phyloP scores from a whole-genome alignment of 1,140 invertebrate species.

The Trigoniulus corallinus region DNA sequence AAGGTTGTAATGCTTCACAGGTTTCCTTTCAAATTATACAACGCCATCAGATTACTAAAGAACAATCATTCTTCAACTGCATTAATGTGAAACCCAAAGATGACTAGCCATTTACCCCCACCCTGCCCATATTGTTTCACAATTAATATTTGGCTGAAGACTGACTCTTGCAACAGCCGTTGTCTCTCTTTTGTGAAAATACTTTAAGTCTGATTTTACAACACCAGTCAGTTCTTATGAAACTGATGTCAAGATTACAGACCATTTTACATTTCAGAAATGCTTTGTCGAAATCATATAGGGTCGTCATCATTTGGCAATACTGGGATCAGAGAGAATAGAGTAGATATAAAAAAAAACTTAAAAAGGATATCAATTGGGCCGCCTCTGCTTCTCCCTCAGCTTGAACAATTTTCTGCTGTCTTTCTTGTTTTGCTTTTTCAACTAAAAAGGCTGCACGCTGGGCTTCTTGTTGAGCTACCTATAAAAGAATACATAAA shows the following conservation, averaged over 20 bases:
- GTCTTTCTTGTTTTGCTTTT: constrained; percentile 89
- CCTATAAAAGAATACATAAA: constrained; percentile 23
- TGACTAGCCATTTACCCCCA: no score
- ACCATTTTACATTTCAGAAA: no score
- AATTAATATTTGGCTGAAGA: no score
- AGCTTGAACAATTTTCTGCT: constrained; percentile 99
- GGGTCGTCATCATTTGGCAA: constrained; percentile 5
- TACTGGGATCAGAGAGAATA: not conserved
- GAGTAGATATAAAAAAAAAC: constrained; percentile 4
- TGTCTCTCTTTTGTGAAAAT: no score
- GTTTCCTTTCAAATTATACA: not conserved
- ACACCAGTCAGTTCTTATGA: not conserved
- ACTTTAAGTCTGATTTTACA: constrained; percentile 16
- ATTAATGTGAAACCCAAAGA: no score
- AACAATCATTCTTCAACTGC: no score
- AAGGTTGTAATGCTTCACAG: constrained; percentile 31
- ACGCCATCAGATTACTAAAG: constrained; percentile 29
- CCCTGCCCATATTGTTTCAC: no score
- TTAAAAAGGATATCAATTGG: constrained; percentile 76
- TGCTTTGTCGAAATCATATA: not conserved
- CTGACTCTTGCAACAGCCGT: no score
- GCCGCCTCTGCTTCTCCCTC: constrained; percentile 99
- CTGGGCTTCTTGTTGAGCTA: constrained; percentile 98
- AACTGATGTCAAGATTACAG: constrained; percentile 1
- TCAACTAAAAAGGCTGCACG: constrained; percentile 96